Evolutionary conservation across 2,888 invertebrate genomes (phyloP).

Genomic region (Rhodophaea formosa): DNA sequence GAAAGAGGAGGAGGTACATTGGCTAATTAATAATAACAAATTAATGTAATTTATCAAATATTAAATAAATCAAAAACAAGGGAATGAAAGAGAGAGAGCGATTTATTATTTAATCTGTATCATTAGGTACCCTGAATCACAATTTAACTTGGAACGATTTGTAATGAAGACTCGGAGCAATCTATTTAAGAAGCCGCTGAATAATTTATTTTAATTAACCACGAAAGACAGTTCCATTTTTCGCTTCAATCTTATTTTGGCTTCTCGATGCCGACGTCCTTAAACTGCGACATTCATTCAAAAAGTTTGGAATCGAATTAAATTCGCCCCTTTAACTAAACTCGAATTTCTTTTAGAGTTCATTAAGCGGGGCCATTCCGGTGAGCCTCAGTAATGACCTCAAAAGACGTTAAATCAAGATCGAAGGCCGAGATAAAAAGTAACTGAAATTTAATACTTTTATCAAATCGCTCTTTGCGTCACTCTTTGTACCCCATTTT

Average conservation of each 20-base stretch:
- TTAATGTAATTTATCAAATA: background rate
- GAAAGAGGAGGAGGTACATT: no score
- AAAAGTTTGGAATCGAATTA: slow-evolving; percentile 79
- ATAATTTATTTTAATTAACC: slow-evolving; percentile 76
- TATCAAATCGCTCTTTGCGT: slow-evolving; percentile 64
- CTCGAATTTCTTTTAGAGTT: slow-evolving; percentile 79
- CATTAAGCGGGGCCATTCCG: slow-evolving; percentile 77
- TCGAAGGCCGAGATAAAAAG: slow-evolving; percentile 71
- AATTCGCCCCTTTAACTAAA: slow-evolving; percentile 79
- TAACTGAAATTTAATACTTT: slow-evolving; percentile 73
- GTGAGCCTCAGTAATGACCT: slow-evolving; percentile 78
- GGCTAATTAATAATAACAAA: background rate
- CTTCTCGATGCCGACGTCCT: slow-evolving; percentile 58
- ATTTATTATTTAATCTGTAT: slow-evolving; percentile 39
- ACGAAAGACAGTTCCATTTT: slow-evolving; percentile 66
- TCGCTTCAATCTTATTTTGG: slow-evolving; percentile 65
- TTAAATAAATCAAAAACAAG: background rate
- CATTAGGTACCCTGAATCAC: slow-evolving; percentile 47
- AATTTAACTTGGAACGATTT: slow-evolving; percentile 59
- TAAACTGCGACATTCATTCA: slow-evolving; percentile 72
- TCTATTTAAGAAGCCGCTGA: slow-evolving; percentile 63
- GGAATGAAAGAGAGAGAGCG: background rate
- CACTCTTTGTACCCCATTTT: slow-evolving; percentile 53
- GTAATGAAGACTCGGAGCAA: slow-evolving; percentile 57
- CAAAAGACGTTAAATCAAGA: slow-evolving; percentile 79